Evolutionary conservation across 2,797 vertebrate species (phyloP), one percentile per base, ranked within the genome.

Genomic region (Alosa sapidissima): DNA sequence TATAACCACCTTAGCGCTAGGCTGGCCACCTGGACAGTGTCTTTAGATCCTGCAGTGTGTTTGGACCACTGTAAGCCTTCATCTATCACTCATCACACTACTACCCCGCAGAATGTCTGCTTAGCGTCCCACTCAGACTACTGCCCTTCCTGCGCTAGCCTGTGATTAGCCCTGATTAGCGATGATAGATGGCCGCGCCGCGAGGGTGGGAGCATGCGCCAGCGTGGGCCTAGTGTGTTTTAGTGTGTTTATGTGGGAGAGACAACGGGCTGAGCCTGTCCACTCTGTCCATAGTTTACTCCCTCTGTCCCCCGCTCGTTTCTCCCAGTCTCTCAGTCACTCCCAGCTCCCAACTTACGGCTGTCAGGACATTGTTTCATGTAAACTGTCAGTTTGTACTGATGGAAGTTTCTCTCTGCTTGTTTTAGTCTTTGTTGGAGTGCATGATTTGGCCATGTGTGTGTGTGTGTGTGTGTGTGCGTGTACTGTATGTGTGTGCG

Each of bases 141-240:
- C 65, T 9, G 58, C 1, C 58, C 58, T 78, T 41, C 41, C 72
- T 47, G 72, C 5, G 72, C 45, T 78, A 78, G 72, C 72, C 72
- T 78, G 72, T 47, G 72, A 45, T 78, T 78, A 78, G 72, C 72
- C 3, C 36, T 78, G 72, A 78, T 78, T 78, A 78, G 72, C 33
- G 6, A 47, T 78, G 72, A 78, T 78, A 5, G 41, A 78, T 78
- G 72, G 36, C 62, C 36, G 13, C 33, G 41, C 10, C 21, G 41
- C 41, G 14, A 10, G 72, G 36, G 6, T 45, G 72, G 72, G 24
- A 75, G 21, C 36, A 47, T 19, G 5, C 36, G 72, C 72, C 41
- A 4, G 28, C 41, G 19, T 78, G 41, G 60, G 24, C 60, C 1
- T 36, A 2, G 1, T 45, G 41, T 13, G 7, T 62, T 36, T 72